A percentile compares a stretch with the other conserved stretches of the same genome.
phyloP scores from a whole-genome alignment of 2,113 vertebrate species.

The Cinclus cinclus region DNA sequence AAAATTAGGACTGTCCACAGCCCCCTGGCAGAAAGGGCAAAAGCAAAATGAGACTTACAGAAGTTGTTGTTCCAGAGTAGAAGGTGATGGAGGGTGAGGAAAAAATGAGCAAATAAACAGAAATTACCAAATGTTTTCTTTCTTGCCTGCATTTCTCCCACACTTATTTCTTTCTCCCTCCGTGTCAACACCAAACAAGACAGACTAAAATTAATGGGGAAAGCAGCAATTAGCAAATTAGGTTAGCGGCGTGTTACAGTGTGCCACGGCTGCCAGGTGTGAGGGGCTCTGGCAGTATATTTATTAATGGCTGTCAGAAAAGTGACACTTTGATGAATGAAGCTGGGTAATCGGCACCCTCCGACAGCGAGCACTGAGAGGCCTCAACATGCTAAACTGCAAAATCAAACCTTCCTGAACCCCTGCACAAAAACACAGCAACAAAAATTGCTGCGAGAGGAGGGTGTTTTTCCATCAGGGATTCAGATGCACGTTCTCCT shows the following conservation, averaged over 20 bases:
- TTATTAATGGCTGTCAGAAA: conserved; percentile 99
- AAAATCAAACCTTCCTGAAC: conserved; percentile 77
- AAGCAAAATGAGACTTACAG: neutral
- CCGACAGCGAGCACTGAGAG: conserved; percentile 93
- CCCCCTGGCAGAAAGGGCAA: neutral
- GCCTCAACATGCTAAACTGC: conserved; percentile 90
- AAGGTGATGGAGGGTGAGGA: neutral
- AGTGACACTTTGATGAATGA: conserved; percentile 99
- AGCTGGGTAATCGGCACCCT: conserved; percentile 96
- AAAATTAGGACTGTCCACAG: neutral
- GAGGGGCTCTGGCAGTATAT: conserved; percentile 97
- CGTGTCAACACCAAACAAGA: conserved; percentile 90
- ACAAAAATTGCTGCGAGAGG: neutral
- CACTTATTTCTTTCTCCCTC: conserved; percentile 73
- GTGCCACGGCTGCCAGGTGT: conserved; percentile 93
- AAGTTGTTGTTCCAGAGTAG: conserved; percentile 23
- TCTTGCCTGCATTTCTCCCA: conserved; percentile 62
- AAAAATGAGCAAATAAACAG: neutral
- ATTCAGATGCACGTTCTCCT: neutral
- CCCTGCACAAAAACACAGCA: conserved; percentile 46
- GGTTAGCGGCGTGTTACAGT: conserved; percentile 89
- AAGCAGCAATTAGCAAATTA: conserved; percentile 99
- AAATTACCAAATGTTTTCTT: conserved; percentile 61
- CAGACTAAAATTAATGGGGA: conserved; percentile 94
- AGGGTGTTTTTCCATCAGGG: neutral